These are phyloP conservation scores for Campaea margaritaria DNA, from an alignment of 2,888 invertebrate species.

Conservation along the genomic window DNA sequence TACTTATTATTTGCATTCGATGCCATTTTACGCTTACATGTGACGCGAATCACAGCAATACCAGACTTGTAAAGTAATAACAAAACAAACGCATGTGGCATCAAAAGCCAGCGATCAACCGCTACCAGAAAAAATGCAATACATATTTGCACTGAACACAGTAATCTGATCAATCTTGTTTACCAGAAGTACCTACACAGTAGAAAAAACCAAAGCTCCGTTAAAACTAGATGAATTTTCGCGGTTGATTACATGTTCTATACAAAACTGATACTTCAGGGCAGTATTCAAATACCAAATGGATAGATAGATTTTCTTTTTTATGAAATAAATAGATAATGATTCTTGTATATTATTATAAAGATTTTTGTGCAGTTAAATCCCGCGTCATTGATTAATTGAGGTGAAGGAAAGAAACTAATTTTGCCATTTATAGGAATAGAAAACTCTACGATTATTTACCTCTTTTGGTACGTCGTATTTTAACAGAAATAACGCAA, in stretches of 20 bases:
- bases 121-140: background rate
- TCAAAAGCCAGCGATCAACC: slow-evolving; percentile 1
- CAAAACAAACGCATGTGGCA: slow-evolving; percentile 2
- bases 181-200: background rate
- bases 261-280: slow-evolving; percentile 61
- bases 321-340: slow-evolving; percentile 53
- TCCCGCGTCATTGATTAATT: slow-evolving; percentile 22
- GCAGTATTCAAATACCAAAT: slow-evolving; percentile 82
- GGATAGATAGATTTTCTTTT: slow-evolving; percentile 67
- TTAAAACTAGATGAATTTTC: background rate
- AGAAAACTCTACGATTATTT: too few species aligned
- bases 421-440: background rate
- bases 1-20: too few species aligned
- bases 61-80: background rate
- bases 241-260: slow-evolving; percentile 36
- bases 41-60: background rate
- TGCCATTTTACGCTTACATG: too few species aligned
- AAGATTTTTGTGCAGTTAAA: slow-evolving; percentile 21
- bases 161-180: background rate
- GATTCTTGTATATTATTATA: slow-evolving; percentile 30
- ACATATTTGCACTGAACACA: background rate
- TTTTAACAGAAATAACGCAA: background rate
- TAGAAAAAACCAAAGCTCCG: background rate
- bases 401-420: slow-evolving; percentile 24
- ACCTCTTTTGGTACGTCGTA: too few species aligned